These are phyloP conservation scores for Ia io DNA, from an alignment of 2,113 vertebrate species.

Conservation along the genomic window DNA sequence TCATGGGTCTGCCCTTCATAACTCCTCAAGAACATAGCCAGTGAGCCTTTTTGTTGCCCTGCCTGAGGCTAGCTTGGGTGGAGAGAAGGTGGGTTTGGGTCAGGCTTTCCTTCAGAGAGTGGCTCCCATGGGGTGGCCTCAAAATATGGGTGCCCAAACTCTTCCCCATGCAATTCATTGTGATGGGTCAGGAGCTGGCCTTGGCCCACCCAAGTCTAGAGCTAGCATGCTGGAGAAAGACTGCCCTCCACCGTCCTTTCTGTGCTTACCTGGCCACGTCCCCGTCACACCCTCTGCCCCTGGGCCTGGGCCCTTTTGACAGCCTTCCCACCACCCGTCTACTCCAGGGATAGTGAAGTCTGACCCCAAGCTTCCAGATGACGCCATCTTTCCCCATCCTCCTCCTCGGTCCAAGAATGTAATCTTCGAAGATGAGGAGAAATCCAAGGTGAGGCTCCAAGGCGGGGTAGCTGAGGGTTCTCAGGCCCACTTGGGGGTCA, in stretches of 20 bases:
- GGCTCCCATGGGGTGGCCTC: not conserved
- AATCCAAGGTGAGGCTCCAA: conserved; percentile 92
- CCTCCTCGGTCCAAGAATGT: conserved; percentile 90
- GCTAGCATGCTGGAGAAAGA: not conserved
- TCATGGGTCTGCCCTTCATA: not conserved
- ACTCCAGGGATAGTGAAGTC: conserved; percentile 93
- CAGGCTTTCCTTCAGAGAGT: not conserved
- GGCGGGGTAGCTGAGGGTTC: not conserved
- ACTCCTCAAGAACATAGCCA: not conserved
- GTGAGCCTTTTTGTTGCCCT: not conserved
- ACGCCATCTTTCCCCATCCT: conserved; percentile 85
- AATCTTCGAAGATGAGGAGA: conserved; percentile 98
- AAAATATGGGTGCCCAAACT: not conserved
- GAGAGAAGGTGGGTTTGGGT: not conserved
- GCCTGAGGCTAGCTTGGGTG: not conserved
- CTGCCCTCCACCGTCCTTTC: not conserved
- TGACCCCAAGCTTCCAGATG: conserved; percentile 92
- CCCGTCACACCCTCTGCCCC: accelerated
- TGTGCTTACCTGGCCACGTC: not conserved
- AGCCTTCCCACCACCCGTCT: not conserved
- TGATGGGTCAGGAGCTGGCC: not conserved
- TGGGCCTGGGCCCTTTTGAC: not conserved
- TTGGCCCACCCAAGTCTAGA: not conserved
- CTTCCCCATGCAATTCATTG: accelerated
- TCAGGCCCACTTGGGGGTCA: accelerated